A percentile compares a stretch with the other conserved stretches of the same genome.
Evolutionary conservation across 2,888 invertebrate species (phyloP).

Genomic region (Pammene aurita): DNA sequence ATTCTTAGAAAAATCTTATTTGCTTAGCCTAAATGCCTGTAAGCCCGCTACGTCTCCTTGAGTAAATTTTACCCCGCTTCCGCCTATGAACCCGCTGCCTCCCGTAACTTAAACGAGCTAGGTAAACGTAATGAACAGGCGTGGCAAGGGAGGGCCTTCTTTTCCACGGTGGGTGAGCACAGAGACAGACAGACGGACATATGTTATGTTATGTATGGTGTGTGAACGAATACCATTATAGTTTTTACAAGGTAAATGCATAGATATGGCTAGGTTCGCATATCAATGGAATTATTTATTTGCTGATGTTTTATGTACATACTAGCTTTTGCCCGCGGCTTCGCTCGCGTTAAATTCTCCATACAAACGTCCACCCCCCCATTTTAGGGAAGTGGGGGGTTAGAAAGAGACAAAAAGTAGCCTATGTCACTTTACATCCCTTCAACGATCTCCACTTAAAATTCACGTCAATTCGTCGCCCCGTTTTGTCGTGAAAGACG

Average conservation of each 20-base stretch:
- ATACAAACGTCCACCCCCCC: too few relatives aligned
- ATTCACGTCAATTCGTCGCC: too few relatives aligned
- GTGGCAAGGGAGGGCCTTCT: slow-evolving; percentile 69
- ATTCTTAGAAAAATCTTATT: too few relatives aligned
- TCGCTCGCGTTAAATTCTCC: too few relatives aligned
- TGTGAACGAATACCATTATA: slow-evolving; percentile 23
- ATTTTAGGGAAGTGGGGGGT: too few relatives aligned
- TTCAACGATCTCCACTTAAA: too few relatives aligned
- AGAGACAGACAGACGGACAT: slow-evolving; percentile 26
- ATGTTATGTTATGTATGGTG: slow-evolving; percentile 12
- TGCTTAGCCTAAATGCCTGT: too few relatives aligned
- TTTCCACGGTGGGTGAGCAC: slow-evolving; percentile 65
- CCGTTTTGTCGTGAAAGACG: too few relatives aligned
- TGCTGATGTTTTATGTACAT: background rate
- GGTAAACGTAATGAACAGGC: slow-evolving; percentile 61
- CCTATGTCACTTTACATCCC: too few relatives aligned
- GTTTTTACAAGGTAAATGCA: slow-evolving; percentile 11
- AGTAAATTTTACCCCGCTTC: background rate
- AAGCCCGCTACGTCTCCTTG: too few relatives aligned
- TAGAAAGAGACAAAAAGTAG: too few relatives aligned
- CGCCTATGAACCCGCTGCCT: slow-evolving; percentile 17
- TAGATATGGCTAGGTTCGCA: background rate
- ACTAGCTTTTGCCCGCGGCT: too few relatives aligned
- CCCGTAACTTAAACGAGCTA: slow-evolving; percentile 38
- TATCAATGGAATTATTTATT: background rate